A percentile compares a stretch with the other conserved stretches of the same genome.
Conservation (phyloP, 2,888 invertebrate species). For the Coleophora flavipennella region DNA sequence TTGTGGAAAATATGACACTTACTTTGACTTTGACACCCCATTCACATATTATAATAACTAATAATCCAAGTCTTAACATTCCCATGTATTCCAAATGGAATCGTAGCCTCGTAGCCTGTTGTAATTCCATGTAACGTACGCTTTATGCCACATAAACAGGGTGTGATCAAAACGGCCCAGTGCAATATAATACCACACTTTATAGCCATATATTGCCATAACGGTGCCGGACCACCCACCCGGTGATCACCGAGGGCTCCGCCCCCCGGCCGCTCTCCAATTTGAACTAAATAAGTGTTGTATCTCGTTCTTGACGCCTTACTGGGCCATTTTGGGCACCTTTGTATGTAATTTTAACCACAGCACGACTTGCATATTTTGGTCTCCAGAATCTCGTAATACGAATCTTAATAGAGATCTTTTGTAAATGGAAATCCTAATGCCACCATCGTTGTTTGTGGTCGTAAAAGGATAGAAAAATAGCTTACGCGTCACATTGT, state of each 20-base stretch:
- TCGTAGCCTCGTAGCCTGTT: slow-evolving; percentile 9
- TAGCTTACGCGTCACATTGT: slow-evolving; percentile 34
- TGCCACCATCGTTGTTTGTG: slow-evolving; percentile 17
- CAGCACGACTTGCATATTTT: slow-evolving; percentile 17
- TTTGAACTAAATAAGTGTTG: slow-evolving; percentile 46
- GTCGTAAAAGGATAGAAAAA: slow-evolving; percentile 25
- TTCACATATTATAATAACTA: too few relatives aligned
- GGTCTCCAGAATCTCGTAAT: slow-evolving; percentile 13
- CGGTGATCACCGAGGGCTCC: slow-evolving; percentile 40
- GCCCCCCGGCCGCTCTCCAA: slow-evolving; percentile 51
- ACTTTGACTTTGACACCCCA: too few relatives aligned
- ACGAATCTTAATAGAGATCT: slow-evolving; percentile 12
- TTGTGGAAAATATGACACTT: too few relatives aligned
- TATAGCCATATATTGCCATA: slow-evolving; percentile 38
- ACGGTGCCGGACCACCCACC: slow-evolving; percentile 51
- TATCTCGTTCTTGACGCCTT: slow-evolving; percentile 21
- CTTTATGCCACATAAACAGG: slow-evolving; percentile 48
- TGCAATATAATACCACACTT: slow-evolving; percentile 47
- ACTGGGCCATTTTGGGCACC: slow-evolving; percentile 39
- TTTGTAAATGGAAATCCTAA: slow-evolving; percentile 13
- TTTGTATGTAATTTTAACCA: slow-evolving; percentile 34
- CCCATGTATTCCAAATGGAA: slow-evolving; percentile 1
- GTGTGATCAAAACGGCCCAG: slow-evolving; percentile 41
- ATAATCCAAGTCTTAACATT: not conserved
- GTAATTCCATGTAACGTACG: slow-evolving; percentile 18